Base-by-base conservation (phyloP, 2,113 vertebrate species). In the Gobiocypris rarus region DNA sequence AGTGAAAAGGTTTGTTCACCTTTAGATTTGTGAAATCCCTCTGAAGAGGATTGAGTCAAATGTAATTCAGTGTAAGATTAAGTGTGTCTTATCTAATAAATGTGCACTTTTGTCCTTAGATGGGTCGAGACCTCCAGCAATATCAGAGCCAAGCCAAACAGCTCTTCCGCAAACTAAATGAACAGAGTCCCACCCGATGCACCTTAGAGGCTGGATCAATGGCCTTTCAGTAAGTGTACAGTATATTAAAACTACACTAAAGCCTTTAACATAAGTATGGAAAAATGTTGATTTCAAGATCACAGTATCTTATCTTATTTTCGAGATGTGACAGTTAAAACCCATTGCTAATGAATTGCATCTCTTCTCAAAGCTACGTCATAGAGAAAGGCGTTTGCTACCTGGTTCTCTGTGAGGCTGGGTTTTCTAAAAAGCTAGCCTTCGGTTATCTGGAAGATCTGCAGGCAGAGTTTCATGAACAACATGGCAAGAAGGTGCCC, bases 111-210 rank as follows among this genome's bases (percentile, higher is more conserved):
- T 87, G 59, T 89, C 38, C 87, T 73, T 87, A 99, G 98, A 92
- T 98, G 89, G 97, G 98, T 86, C 95, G 98, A 48, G 97, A 99
- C 86, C 94, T 99, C 83, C 97, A 98, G 78, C 97, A 98, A 86
- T 99, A 99, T 92, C 98, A 99, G 93, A 98, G 95, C 89, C 97
- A 99, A 86, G 98, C 98, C 1, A 99, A 99, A 91, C 97, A 98
- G 89, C 96, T 99, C 34, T 99, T 99, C 89, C 94, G 97, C 81
- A 99, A 97, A 82, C 91, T 99, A 88, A 99, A 98, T 41, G 98
- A 99, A 38, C 98, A 99, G 88, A 99, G 98, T 69, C 98, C 98
- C 28, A 95, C 96, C 0, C 94, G 98, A 14, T 99, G 98, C 88
- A 99, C 98, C 0, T 91, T 99, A 81, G 98, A 99, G 91, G 98